These are phyloP conservation scores for Andrena cerasifolii DNA, from an alignment of 1,140 invertebrate species.

Conservation along the genomic window DNA sequence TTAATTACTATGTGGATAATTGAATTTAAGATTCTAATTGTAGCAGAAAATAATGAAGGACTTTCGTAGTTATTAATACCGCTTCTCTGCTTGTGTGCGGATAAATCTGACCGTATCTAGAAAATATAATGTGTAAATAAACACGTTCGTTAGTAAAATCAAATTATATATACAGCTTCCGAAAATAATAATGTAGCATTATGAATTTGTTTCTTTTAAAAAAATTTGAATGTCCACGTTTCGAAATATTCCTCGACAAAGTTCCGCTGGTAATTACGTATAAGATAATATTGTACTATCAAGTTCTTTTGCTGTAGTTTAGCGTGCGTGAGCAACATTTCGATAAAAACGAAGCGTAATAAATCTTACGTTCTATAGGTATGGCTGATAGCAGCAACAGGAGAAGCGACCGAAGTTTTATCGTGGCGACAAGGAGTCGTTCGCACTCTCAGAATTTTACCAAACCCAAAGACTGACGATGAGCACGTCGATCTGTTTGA, in stretches of 20 bases:
- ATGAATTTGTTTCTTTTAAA: neutral
- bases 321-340: neutral
- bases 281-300: neutral
- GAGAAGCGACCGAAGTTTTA: slow-evolving; percentile 95
- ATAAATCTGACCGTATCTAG: slow-evolving; percentile 33
- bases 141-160: slow-evolving; percentile 29
- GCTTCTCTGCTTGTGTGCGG: neutral
- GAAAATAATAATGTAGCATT: slow-evolving; percentile 8
- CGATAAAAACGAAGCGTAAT: neutral
- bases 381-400: slow-evolving; percentile 90
- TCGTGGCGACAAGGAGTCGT: slow-evolving; percentile 95
- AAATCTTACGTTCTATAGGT: slow-evolving; percentile 80
- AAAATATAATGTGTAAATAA: slow-evolving; percentile 18
- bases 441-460: slow-evolving; percentile 91
- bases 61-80: neutral
- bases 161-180: slow-evolving; percentile 22
- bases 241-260: neutral
- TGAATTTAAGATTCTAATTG: neutral
- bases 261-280: neutral
- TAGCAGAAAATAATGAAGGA: neutral
- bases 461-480: slow-evolving; percentile 86
- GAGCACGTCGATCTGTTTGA: slow-evolving; percentile 86
- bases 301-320: neutral
- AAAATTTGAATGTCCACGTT: slow-evolving; percentile 9
- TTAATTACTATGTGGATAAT: neutral